Conservation (phyloP, 2,888 invertebrate species). For the Erebia ligea region DNA sequence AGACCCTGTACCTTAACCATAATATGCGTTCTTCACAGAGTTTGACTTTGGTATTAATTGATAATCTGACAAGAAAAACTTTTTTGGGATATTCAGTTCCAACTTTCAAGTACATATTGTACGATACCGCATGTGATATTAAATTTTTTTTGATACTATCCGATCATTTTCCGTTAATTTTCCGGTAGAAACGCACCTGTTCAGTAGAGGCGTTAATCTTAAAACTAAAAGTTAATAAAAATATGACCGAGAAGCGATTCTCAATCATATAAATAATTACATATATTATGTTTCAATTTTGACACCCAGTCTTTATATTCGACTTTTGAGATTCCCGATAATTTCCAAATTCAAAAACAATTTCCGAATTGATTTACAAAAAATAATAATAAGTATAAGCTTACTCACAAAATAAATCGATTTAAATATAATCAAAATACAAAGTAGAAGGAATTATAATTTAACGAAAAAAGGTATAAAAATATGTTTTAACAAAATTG, state of each 20-base stretch:
- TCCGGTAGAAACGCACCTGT: neutral
- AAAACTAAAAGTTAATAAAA: slow-evolving; percentile 49
- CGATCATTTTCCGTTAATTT: neutral
- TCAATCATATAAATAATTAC: slow-evolving; percentile 40
- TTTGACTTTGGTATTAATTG: no score
- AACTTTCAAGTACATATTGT: neutral
- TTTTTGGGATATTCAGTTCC: neutral
- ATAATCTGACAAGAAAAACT: neutral
- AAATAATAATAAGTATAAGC: neutral
- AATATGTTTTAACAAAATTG: slow-evolving; percentile 47
- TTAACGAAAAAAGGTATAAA: slow-evolving; percentile 21
- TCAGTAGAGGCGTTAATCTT: slow-evolving; percentile 36
- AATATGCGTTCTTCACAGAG: no score
- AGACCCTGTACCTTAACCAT: no score
- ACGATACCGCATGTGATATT: neutral
- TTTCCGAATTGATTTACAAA: neutral
- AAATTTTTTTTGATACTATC: neutral
- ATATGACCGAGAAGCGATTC: slow-evolving; percentile 51
- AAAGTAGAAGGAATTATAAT: slow-evolving; percentile 23
- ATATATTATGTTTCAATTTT: slow-evolving; percentile 34
- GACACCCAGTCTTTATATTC: slow-evolving; percentile 30
- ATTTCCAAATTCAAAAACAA: slow-evolving; percentile 6
- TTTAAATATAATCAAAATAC: slow-evolving; percentile 4
- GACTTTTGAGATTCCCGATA: slow-evolving; percentile 33
- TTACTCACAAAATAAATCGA: neutral